These are phyloP conservation scores for Patella pellucida DNA, from an alignment of 2,888 invertebrate genomes.

Conservation along the genomic window DNA sequence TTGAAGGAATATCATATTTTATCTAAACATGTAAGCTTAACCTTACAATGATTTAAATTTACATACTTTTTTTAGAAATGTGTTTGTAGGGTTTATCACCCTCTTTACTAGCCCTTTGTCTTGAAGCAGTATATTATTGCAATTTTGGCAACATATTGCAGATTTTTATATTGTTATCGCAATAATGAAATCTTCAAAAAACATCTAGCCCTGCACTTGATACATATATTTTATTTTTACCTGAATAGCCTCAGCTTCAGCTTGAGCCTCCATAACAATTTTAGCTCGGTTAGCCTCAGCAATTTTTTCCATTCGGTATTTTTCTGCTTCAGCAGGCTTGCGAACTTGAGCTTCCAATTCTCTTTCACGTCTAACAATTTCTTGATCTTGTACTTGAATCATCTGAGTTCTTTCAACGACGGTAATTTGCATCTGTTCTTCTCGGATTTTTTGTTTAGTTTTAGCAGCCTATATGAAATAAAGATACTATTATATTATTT, in stretches of 20 bases:
- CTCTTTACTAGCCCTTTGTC: too few species aligned
- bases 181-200: too few species aligned
- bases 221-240: constrained; percentile 30
- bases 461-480: constrained; percentile 74
- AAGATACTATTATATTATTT: neutral
- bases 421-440: constrained; percentile 95
- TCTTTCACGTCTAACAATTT: constrained; percentile 90
- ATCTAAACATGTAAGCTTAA: too few species aligned
- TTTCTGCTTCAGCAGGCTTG: constrained; percentile 96
- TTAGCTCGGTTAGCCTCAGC: constrained; percentile 88
- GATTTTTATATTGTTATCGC: too few species aligned
- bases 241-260: constrained; percentile 87
- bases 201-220: too few species aligned
- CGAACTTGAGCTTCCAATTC: constrained; percentile 93
- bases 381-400: constrained; percentile 94
- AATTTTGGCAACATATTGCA: too few species aligned
- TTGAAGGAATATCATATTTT: too few species aligned
- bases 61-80: too few species aligned
- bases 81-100: neutral
- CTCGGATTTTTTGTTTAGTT: constrained; percentile 94
- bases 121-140: too few species aligned
- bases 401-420: constrained; percentile 91
- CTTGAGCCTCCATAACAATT: constrained; percentile 94
- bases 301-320: constrained; percentile 88
- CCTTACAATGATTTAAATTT: too few species aligned